phyloP scores from a whole-genome alignment of 2,888 invertebrate species.

The Apomyelois bistriatella region DNA sequence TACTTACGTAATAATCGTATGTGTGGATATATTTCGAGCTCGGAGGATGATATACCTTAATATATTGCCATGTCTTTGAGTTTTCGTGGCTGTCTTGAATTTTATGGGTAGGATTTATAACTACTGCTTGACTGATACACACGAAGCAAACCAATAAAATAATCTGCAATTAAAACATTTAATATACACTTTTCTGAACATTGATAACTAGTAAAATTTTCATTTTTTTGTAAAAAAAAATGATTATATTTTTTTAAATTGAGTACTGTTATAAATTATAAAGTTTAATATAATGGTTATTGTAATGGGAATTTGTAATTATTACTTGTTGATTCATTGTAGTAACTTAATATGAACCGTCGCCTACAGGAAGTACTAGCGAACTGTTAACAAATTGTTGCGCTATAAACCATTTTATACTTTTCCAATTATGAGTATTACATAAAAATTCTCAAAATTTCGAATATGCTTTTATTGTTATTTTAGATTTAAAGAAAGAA shows the following conservation, averaged over 20 bases:
- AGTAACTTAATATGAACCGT: constrained; percentile 55
- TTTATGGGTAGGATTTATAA: constrained; percentile 43
- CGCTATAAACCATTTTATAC: constrained; percentile 68
- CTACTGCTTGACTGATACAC: constrained; percentile 44
- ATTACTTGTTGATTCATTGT: constrained; percentile 55
- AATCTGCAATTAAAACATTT: constrained; percentile 40
- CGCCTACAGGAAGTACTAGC: constrained; percentile 54
- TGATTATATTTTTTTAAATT: too few relatives aligned
- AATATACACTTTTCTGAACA: too few relatives aligned
- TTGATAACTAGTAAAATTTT: too few relatives aligned
- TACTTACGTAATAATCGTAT: constrained; percentile 59
- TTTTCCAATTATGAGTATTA: constrained; percentile 61
- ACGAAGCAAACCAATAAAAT: constrained; percentile 43
- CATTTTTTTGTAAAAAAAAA: too few relatives aligned
- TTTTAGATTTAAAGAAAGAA: constrained; percentile 31
- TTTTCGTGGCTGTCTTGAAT: constrained; percentile 25
- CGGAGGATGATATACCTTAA: constrained; percentile 55
- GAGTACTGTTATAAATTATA: too few relatives aligned
- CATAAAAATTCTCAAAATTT: constrained; percentile 61
- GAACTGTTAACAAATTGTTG: constrained; percentile 60
- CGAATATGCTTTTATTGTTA: constrained; percentile 40
- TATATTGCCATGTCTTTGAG: constrained; percentile 50
- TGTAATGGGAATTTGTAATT: too few relatives aligned
- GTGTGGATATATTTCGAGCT: constrained; percentile 43
- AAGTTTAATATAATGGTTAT: too few relatives aligned